Base-by-base conservation (phyloP, 2,888 invertebrate species). In the Listrodromus nycthemerus region DNA sequence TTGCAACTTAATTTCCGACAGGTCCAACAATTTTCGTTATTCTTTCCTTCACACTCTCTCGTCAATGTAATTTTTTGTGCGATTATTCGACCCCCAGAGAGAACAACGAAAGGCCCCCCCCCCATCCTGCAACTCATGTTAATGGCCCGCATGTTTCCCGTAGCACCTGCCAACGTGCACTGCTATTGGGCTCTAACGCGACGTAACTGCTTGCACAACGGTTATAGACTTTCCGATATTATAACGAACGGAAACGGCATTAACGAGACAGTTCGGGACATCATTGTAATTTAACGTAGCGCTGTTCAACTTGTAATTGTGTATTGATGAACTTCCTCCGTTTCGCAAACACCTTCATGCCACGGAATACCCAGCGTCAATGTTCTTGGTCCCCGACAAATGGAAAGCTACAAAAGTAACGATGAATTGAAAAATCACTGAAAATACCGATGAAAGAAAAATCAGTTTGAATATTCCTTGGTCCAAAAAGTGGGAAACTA, bases 71-170 rank as follows among this genome's bases (percentile, higher is more conserved):
- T 69, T 24, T 55, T 58, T 58, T 6, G 19, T 10, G 55, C 50
- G 21, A 70, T 37, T 67, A 19, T 27, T 50, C 48, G 50, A 48
- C 67, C n/a, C 67, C 67, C 48, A 41, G 21, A 61, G 71, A 66
- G 21, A 66, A 74, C 37, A 10, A 74, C 19, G 21, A 21, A 24
- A 78, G 78, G 27, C 73, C 30, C 55, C 10, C 33, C 73, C 30
- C 55, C 10, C 33, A 37, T 58, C 70, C 75, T 66, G 78, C 78
- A 84, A 81, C 74, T 27, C 70, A 78, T 78, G 33, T 8, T 70
- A 70, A 74, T 55, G 48, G 70, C 84, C 84, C 84, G 81, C 84
- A 84, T 84, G 50, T 50, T 66, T 70, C 7, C 13, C 66, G 73
- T 55, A 80, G 63, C 77, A 73, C 65, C 73, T 69, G 73, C 48